Evolutionary conservation across 2,888 invertebrate species (phyloP).

Genomic region (Cataglyphis albicans): DNA sequence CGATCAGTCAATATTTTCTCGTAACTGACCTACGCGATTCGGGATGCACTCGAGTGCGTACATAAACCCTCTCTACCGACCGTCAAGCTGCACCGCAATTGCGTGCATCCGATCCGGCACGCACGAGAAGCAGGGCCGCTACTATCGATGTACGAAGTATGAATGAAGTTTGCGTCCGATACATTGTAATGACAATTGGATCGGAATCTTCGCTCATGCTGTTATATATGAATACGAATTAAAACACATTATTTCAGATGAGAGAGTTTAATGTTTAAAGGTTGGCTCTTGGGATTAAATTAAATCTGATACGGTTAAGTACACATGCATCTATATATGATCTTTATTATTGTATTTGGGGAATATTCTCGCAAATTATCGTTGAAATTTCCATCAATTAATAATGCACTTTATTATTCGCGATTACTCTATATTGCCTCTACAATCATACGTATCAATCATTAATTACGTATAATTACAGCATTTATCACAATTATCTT

Average conservation of each 20-base stretch:
- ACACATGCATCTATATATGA: neutral
- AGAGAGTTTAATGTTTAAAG: neutral
- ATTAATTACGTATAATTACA: conserved; percentile 18
- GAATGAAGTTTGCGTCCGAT: neutral
- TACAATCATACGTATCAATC: neutral
- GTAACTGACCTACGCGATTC: conserved; percentile 69
- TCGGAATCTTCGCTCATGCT: neutral
- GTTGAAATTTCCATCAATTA: conserved; percentile 11
- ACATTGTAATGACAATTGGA: neutral
- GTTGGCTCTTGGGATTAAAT: conserved; percentile 1
- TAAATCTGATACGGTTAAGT: neutral
- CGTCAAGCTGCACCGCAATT: conserved; percentile 42
- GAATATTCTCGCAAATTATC: neutral
- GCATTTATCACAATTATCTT: conserved; percentile 1
- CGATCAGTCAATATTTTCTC: conserved; percentile 81
- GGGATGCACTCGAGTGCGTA: conserved; percentile 29
- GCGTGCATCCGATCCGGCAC: conserved; percentile 37
- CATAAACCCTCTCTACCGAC: conserved; percentile 20
- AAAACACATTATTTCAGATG: neutral
- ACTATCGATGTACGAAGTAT: conserved; percentile 20
- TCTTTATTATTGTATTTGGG: neutral
- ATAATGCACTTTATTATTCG: neutral
- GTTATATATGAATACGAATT: neutral
- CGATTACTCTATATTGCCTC: neutral
- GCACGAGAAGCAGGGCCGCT: conserved; percentile 24